Conservation (phyloP, 2,888 invertebrate genomes). For the Chirona hameri region DNA sequence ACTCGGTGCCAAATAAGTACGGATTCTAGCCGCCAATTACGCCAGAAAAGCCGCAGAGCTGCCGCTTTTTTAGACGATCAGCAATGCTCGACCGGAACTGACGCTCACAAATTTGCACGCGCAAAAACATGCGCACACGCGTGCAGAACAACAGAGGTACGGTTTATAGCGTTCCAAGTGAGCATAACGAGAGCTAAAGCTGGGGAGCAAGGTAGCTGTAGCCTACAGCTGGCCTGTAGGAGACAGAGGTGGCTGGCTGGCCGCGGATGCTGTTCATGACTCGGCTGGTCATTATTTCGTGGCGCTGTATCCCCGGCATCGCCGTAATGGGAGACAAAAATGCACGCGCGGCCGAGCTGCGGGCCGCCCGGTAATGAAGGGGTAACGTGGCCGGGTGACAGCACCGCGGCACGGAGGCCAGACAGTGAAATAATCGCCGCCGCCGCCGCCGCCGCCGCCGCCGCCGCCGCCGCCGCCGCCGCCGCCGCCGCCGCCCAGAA, state of each 20-base stretch:
- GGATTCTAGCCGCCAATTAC: neutral
- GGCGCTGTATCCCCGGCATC: neutral
- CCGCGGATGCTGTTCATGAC: neutral
- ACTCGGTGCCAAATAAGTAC: slow-evolving; percentile 13
- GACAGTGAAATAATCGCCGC: neutral
- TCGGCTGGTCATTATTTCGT: neutral
- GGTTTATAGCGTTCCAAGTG: too few relatives aligned
- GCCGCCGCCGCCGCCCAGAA: neutral
- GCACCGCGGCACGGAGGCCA: neutral
- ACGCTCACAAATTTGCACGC: neutral
- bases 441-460: too few relatives aligned
- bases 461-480: too few relatives aligned
- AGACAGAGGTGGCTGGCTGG: neutral
- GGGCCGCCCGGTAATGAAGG: neutral
- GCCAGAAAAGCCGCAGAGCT: neutral
- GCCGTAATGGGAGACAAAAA: neutral
- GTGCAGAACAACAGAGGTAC: neutral
- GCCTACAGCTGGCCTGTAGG: neutral
- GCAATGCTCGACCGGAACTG: neutral
- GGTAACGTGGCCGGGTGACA: slow-evolving; percentile 12
- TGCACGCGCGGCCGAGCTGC: neutral
- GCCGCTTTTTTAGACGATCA: neutral
- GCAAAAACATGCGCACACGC: neutral
- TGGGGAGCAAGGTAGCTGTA: too few relatives aligned
- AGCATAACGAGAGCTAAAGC: too few relatives aligned